phyloP scores from a whole-genome alignment of 2,888 invertebrate genomes.

The Microdon myrmicae region DNA sequence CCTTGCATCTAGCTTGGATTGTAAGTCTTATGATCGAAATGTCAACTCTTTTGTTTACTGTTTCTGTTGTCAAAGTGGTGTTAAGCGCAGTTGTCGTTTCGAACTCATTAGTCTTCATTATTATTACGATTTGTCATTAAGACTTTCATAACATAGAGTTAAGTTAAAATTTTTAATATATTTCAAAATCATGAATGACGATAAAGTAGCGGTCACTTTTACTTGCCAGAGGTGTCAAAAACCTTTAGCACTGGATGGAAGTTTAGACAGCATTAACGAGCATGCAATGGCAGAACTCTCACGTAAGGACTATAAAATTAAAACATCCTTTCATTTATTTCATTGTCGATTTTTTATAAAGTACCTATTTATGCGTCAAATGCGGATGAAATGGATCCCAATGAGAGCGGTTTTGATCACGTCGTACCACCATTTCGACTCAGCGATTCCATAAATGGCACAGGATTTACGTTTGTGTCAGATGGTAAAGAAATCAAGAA shows the following conservation, averaged over 20 bases:
- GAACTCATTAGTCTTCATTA: too few relatives aligned
- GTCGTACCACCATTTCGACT: constrained; percentile 84
- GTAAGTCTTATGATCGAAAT: too few relatives aligned
- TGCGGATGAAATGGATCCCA: constrained; percentile 79
- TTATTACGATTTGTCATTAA: too few relatives aligned
- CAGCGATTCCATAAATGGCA: constrained; percentile 85
- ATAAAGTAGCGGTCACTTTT: constrained; percentile 82
- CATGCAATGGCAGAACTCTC: constrained; percentile 89
- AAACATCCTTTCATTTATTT: too few relatives aligned
- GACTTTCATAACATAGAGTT: too few relatives aligned
- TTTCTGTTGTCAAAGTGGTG: too few relatives aligned
- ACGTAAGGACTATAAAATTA: constrained; percentile 75
- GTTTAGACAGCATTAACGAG: constrained; percentile 84
- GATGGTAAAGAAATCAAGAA: constrained; percentile 82
- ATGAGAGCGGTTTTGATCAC: constrained; percentile 82
- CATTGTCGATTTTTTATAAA: constrained; percentile 59
- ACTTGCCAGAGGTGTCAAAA: constrained; percentile 93
- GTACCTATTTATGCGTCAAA: constrained; percentile 71
- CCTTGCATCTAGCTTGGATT: too few relatives aligned
- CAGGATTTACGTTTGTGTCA: constrained; percentile 91
- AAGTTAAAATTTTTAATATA: too few relatives aligned
- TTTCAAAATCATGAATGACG: constrained; percentile 75
- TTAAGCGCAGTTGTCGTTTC: too few relatives aligned
- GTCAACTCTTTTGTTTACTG: too few relatives aligned
- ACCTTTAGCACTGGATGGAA: constrained; percentile 86